Base-by-base conservation (phyloP, 2,888 invertebrate genomes). In the Periphyllus acericola region DNA sequence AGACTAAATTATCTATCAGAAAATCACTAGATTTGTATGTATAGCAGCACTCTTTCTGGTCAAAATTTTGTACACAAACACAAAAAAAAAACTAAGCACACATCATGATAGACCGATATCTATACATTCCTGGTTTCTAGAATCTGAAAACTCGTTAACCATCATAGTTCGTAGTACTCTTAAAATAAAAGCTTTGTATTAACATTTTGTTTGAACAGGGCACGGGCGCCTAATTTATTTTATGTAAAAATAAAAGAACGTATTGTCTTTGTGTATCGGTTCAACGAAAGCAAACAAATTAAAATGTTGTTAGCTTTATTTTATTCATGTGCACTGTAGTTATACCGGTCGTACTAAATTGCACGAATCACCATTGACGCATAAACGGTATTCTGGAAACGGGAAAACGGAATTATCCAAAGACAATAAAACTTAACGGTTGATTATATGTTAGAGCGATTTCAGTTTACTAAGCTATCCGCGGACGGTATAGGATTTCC, bases 381-480 rank as follows among this genome's bases (percentile, higher is more conserved):
- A 29, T 32, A 71, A 71, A 36, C 34, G 21, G 74, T 17, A 32
- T 14, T 32, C 32, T 9, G 72, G 19, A 36, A 74, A 36, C 36
- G 36, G 19, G 72, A 32, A 34, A 72, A n/a, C 17, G 21, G 36
- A 74, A 74, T 74, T 74, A 72, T 72, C 19, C 72, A 72, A 34
- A 74, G 36, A 74, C 36, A 74, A 74, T 36, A 74, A 34, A 36
- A 74, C 36, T 74, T 36, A 21, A 34, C 25, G 74, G 74, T 36
- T 74, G 6, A 74, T 36, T 36, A 74, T 74, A 74, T 36, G 74
- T 74, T 19, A 34, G 36, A 36, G 36, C 21, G 21, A 74, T 74
- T 74, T 74, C 74, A 74, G 74, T 74, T 74, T 32, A 36, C 74
- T 2, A 21, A 74, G 34, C 32, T 74, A 74, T 36, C 74, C 74